Percentiles rank a stretch among this genome's conserved stretches.
Evolutionary conservation across 2,113 vertebrate genomes (phyloP).

Genomic region (Gavialis gangeticus): DNA sequence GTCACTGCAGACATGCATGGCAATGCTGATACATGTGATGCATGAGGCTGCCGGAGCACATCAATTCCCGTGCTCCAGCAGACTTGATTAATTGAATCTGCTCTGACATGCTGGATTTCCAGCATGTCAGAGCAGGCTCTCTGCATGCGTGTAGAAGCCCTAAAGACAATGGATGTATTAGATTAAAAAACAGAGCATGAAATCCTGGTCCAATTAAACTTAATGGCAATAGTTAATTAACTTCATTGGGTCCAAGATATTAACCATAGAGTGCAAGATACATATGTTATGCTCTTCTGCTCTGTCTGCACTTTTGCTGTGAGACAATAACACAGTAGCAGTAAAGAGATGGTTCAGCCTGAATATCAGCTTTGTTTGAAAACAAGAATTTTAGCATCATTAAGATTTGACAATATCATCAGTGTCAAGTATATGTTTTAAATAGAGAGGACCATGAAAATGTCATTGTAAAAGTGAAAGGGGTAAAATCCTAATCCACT

Average conservation of each 20-base stretch:
- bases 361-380: neutral
- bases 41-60: too few species aligned
- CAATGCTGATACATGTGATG: too few species aligned
- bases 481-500: too few species aligned
- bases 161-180: neutral
- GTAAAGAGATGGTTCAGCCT: neutral
- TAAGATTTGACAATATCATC: neutral
- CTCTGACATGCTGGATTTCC: too few species aligned
- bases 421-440: neutral
- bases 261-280: neutral
- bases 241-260: neutral
- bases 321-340: neutral
- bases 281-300: neutral
- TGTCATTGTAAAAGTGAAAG: neutral
- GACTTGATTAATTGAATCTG: too few species aligned
- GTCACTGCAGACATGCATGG: too few species aligned
- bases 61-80: too few species aligned
- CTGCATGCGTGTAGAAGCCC: too few species aligned
- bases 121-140: too few species aligned
- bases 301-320: neutral
- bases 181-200: neutral
- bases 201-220: neutral
- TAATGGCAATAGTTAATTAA: neutral
- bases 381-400: neutral
- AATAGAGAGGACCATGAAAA: neutral